Percentiles rank a stretch among this genome's conserved stretches.
Conservation (phyloP, 2,797 vertebrate species). For the Sebastes itinus region DNA sequence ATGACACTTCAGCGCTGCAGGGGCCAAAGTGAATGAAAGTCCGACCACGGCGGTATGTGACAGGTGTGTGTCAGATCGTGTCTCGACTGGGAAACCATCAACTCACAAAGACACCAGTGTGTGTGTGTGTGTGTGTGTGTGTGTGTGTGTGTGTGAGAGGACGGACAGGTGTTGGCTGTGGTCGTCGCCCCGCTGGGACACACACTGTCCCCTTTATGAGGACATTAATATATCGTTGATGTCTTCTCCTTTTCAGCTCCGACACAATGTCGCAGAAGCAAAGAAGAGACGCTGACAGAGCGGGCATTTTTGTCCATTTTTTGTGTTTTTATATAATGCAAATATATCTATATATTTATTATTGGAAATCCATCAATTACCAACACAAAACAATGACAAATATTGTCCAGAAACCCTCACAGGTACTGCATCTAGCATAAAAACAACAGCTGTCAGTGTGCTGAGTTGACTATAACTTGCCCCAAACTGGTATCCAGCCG, state of each 20-base stretch:
- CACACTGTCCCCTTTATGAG: neutral
- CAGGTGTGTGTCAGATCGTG: neutral
- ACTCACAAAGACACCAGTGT: slow-evolving; percentile 35
- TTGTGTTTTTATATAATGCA: neutral
- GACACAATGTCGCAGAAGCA: neutral
- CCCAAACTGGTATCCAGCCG: no score
- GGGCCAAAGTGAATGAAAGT: neutral
- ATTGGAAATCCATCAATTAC: no score
- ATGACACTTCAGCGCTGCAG: neutral
- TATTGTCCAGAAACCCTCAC: no score
- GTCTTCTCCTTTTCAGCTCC: neutral
- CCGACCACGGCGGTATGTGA: neutral
- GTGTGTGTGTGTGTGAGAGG: slow-evolving; percentile 21
- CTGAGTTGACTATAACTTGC: no score
- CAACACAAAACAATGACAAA: no score
- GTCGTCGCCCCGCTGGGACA: neutral
- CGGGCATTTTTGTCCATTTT: neutral
- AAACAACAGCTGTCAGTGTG: no score
- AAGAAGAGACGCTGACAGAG: neutral
- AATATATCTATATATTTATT: no score
- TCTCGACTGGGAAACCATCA: neutral
- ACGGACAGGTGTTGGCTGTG: slow-evolving; percentile 47
- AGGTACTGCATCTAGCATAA: no score
- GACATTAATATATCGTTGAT: slow-evolving; percentile 7
- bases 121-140: slow-evolving; percentile 9